These are phyloP conservation scores for Sciurus vulgaris DNA, from an alignment of 2,797 vertebrate genomes.

Conservation along the genomic window DNA sequence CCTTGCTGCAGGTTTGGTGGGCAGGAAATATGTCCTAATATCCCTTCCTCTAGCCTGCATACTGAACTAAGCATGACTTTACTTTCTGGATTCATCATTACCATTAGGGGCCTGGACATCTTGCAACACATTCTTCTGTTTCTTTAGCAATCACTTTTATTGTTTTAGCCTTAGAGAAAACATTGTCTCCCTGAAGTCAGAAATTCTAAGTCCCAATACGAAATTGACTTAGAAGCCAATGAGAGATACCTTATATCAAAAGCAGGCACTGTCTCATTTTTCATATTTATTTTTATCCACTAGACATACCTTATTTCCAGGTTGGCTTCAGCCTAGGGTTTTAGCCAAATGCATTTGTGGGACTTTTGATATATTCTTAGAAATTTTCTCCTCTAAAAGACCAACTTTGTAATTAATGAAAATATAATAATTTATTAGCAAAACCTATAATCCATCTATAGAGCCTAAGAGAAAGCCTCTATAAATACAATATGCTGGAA, in stretches of 20 bases:
- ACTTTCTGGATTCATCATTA: not conserved
- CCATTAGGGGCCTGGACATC: not conserved
- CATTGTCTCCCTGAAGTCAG: not conserved
- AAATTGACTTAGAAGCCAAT: constrained; percentile 21
- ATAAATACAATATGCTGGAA: not conserved
- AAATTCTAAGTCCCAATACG: not conserved
- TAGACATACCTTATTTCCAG: not conserved
- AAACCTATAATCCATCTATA: not conserved
- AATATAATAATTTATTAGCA: not conserved
- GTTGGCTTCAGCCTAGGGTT: not conserved
- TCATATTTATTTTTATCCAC: not conserved
- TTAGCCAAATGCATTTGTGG: not conserved
- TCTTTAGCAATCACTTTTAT: not conserved
- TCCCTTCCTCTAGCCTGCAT: not conserved
- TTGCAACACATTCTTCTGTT: not conserved
- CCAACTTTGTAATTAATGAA: constrained; percentile 16
- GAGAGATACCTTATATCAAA: not conserved
- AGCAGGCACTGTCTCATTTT: not conserved
- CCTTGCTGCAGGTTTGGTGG: not conserved
- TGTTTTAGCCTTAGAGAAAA: not conserved
- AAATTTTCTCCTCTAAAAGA: not conserved
- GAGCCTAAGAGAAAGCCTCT: not conserved
- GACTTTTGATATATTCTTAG: not conserved
- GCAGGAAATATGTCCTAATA: not conserved
- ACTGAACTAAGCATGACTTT: not conserved